Evolutionary conservation across 2,113 vertebrate species (phyloP).

Genomic region (Donacobius atricapilla): DNA sequence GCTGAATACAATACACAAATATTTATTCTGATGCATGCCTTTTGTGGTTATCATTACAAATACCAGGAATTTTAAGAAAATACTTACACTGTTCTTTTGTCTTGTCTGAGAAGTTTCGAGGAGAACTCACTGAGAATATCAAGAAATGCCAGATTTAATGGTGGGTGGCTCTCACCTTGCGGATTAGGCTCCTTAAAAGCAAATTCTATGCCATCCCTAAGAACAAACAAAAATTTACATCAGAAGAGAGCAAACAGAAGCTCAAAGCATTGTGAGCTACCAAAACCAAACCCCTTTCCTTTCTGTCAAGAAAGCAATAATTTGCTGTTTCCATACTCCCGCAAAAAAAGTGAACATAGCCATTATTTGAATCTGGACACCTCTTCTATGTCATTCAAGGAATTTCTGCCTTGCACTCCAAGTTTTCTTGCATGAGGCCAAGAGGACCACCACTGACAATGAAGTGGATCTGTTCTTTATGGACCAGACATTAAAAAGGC

Average conservation of each 20-base stretch:
- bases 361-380: neutral
- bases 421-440: neutral
- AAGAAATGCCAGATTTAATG: constrained; percentile 94
- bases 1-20: neutral
- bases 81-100: constrained; percentile 99
- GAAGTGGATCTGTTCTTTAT: neutral
- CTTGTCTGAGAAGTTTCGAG: constrained; percentile 97
- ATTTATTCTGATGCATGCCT: neutral
- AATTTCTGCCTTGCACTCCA: neutral
- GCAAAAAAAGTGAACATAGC: neutral
- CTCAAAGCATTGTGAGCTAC: neutral
- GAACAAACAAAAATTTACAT: constrained; percentile 1
- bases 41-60: neutral
- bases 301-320: neutral
- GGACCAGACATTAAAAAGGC: neutral
- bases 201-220: constrained; percentile 98
- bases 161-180: constrained; percentile 93
- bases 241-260: neutral
- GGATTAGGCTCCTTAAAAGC: constrained; percentile 98
- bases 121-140: constrained; percentile 99
- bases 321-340: neutral
- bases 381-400: no score
- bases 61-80: constrained; percentile 2
- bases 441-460: neutral
- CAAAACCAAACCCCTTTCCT: neutral